Conservation (phyloP, 2,113 vertebrate species). For the Poicephalus gulielmi region DNA sequence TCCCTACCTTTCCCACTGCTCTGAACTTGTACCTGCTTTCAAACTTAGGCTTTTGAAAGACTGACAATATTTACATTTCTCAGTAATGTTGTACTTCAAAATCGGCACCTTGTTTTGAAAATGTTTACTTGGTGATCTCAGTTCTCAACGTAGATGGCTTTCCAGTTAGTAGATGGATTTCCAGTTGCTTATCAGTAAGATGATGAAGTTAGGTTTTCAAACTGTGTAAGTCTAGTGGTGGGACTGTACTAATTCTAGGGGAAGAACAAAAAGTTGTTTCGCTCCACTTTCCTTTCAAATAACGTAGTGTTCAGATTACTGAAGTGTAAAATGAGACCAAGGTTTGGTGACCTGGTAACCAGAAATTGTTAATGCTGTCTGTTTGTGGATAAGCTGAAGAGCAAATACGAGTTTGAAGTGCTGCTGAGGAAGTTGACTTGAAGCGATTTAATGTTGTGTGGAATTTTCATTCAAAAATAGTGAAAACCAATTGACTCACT, state of each 20-base stretch:
- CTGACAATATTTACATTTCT: neutral
- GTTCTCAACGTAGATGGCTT: neutral
- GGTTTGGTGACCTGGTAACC: conserved; percentile 53
- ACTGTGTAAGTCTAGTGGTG: neutral
- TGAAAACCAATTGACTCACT: neutral
- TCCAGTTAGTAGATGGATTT: neutral
- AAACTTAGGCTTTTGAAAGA: neutral
- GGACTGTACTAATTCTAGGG: neutral
- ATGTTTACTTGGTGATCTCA: neutral
- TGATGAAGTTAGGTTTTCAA: neutral
- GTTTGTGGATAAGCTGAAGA: conserved; percentile 18
- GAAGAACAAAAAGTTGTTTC: neutral
- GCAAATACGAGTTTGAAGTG: neutral
- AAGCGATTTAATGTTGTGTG: neutral
- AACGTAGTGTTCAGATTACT: conserved; percentile 18
- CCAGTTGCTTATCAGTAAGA: neutral
- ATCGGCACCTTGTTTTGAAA: neutral
- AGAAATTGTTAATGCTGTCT: conserved; percentile 15
- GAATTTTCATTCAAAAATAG: conserved; percentile 1
- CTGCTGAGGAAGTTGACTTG: neutral
- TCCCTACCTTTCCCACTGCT: neutral
- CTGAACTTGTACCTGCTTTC: neutral
- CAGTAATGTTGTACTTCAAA: neutral
- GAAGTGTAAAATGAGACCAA: conserved; percentile 53
- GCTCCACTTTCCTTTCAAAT: conserved; percentile 21